Evolutionary conservation across 2,113 vertebrate species (phyloP), one percentile per base, ranked within the genome.

Genomic region (Lepus europaeus): DNA sequence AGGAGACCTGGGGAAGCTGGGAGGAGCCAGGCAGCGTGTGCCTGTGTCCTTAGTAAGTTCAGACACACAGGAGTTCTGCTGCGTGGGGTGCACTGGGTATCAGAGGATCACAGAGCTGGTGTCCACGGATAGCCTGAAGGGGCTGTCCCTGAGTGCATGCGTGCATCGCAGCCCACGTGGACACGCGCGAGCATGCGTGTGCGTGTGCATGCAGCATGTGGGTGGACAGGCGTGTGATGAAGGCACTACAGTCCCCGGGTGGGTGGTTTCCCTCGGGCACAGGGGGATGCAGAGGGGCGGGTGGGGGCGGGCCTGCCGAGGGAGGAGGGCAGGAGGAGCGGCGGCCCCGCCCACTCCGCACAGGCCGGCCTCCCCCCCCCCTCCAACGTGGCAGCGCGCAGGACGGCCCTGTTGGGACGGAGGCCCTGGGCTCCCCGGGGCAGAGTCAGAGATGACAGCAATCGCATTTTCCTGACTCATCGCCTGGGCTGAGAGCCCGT

Each of bases 401-500:
- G 81, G 70, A 81, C 78, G 11, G 89, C 78, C 90, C n/a, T 51
- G 66, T 85, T 14, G 17, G 80, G 77, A 9, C 2, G 66, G 92
- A 85, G 82, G 88, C 68, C 86, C 63, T 4, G 53, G 7, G 1
- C 59, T 86, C 25, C 19, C 23, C 1, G 64, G 39, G 61, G 77
- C 56, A 82, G 76, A 76, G 25, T 49, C 80, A n/a, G 49, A 85
- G 88, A 84, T 79, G 90, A 88, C 88, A 92, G 90, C 89, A 90
- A 66, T 31, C 14, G 31, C 8, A 2, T 95, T 94, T 93, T 51
- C 93, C 95, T 97, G 96, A 96, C 94, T 97, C 96, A 93, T 66
- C 78, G 91, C 74, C 76, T 78, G 74, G 74, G 31, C 76, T 29
- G 77, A 2, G 25, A 93, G 69, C 81, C 66, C 76, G 89, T 73